phyloP scores from a whole-genome alignment of 2,888 invertebrate genomes.

The Synanthedon tipuliformis region DNA sequence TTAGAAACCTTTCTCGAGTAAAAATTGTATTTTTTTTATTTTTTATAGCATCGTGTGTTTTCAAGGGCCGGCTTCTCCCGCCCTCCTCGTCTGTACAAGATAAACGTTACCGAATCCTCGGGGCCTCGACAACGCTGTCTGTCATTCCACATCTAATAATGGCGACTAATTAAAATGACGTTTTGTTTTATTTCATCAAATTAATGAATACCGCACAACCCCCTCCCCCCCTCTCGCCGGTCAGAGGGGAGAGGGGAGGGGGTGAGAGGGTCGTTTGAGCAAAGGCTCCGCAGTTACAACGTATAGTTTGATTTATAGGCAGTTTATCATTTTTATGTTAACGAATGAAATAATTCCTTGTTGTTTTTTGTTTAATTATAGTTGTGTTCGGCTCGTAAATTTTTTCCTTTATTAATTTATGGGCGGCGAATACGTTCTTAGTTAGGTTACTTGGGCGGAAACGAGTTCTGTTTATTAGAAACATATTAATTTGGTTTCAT shows the following conservation, averaged over 20 bases:
- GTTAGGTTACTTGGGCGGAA: neutral
- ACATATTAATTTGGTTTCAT: no score
- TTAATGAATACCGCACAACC: slow-evolving; percentile 7
- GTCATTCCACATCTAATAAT: slow-evolving; percentile 42
- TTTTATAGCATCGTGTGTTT: slow-evolving; percentile 1
- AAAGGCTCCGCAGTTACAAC: slow-evolving; percentile 13
- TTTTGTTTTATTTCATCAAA: slow-evolving; percentile 48
- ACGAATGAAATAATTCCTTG: slow-evolving; percentile 25
- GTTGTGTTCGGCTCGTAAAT: slow-evolving; percentile 13
- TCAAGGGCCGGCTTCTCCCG: slow-evolving; percentile 7
- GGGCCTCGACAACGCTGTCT: slow-evolving; percentile 24
- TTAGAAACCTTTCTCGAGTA: neutral
- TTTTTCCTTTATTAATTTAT: slow-evolving; percentile 12
- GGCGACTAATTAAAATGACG: slow-evolving; percentile 50
- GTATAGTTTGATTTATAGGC: slow-evolving; percentile 44
- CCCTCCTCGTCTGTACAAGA: slow-evolving; percentile 21
- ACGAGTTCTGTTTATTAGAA: neutral
- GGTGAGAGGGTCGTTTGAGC: neutral
- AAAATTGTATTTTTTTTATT: neutral
- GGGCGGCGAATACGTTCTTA: slow-evolving; percentile 2
- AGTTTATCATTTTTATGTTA: slow-evolving; percentile 42
- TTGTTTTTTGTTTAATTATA: slow-evolving; percentile 20
- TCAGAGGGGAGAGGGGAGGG: neutral
- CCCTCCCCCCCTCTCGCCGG: slow-evolving; percentile 11
- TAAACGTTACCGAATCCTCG: slow-evolving; percentile 21